Conservation (phyloP, 2,888 invertebrate species). For the Busseola fusca region DNA sequence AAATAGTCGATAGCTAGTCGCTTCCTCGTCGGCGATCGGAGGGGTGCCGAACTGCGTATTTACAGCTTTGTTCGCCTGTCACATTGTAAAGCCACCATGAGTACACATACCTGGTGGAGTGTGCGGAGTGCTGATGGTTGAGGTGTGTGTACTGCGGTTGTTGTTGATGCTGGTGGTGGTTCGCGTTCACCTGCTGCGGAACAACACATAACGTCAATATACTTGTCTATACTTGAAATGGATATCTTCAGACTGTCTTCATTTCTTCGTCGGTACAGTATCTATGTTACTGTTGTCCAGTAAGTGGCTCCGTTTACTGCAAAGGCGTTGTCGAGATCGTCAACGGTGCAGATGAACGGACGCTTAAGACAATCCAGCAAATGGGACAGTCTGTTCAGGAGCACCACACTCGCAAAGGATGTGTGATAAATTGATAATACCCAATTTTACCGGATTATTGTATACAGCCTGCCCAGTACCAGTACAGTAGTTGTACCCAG, state of each 20-base stretch:
- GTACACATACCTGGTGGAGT: slow-evolving; percentile 76
- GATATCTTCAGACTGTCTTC: background rate
- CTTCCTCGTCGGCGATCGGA: background rate
- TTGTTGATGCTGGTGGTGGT: slow-evolving; percentile 82
- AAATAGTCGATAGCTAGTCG: background rate
- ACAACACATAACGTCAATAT: slow-evolving; percentile 2
- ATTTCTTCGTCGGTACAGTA: background rate
- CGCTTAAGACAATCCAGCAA: background rate
- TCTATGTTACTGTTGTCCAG: background rate
- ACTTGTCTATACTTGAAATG: background rate
- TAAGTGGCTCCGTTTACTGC: background rate
- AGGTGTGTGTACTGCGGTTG: slow-evolving; percentile 81
- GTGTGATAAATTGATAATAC: background rate
- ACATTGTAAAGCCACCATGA: background rate
- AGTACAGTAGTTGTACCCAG: too few species aligned
- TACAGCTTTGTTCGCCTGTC: background rate
- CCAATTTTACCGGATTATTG: background rate
- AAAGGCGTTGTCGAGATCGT: background rate
- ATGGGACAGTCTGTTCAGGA: background rate
- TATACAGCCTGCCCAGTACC: background rate
- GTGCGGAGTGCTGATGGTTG: slow-evolving; percentile 83
- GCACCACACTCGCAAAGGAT: background rate
- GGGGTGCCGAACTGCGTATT: background rate
- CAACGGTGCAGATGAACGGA: background rate
- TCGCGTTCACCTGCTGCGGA: slow-evolving; percentile 78